These are phyloP conservation scores for Creontiades dilutus DNA, from an alignment of 2,888 invertebrate genomes.

Conservation along the genomic window DNA sequence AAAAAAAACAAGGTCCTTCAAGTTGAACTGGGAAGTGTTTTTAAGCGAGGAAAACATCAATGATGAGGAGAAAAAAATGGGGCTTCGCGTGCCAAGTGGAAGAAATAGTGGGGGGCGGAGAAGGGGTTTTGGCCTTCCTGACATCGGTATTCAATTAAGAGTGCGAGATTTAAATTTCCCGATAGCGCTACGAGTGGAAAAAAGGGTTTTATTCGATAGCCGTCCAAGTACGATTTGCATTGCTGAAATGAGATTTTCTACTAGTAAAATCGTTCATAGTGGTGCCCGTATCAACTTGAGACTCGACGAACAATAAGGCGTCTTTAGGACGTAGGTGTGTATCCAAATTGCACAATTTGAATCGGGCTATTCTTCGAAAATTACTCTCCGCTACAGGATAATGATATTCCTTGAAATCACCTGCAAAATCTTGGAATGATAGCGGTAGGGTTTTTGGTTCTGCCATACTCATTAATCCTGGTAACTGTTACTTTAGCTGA, in stretches of 20 bases:
- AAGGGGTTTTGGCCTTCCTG: neutral
- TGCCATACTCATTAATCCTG: too few relatives aligned
- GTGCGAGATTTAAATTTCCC: slow-evolving; percentile 56
- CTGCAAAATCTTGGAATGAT: too few relatives aligned
- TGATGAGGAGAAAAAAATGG: neutral
- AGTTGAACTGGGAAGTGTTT: neutral
- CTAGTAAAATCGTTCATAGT: neutral
- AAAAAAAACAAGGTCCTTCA: neutral
- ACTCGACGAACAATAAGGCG: too few relatives aligned
- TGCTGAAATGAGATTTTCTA: neutral
- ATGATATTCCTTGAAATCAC: too few relatives aligned
- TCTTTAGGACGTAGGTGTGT: too few relatives aligned
- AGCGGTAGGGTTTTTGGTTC: too few relatives aligned
- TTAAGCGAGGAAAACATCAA: neutral
- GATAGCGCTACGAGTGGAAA: slow-evolving; percentile 52
- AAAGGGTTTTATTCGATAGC: neutral
- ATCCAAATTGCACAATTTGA: too few relatives aligned
- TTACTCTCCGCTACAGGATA: too few relatives aligned
- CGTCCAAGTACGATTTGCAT: neutral
- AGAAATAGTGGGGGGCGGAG: neutral
- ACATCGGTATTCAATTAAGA: slow-evolving; percentile 60
- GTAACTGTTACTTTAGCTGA: too few relatives aligned
- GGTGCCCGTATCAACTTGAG: too few relatives aligned
- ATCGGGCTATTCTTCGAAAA: too few relatives aligned
- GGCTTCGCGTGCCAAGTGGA: neutral